Base-by-base conservation (phyloP, 1,140 invertebrate genomes). In the Macrosteles quadrilineatus region DNA sequence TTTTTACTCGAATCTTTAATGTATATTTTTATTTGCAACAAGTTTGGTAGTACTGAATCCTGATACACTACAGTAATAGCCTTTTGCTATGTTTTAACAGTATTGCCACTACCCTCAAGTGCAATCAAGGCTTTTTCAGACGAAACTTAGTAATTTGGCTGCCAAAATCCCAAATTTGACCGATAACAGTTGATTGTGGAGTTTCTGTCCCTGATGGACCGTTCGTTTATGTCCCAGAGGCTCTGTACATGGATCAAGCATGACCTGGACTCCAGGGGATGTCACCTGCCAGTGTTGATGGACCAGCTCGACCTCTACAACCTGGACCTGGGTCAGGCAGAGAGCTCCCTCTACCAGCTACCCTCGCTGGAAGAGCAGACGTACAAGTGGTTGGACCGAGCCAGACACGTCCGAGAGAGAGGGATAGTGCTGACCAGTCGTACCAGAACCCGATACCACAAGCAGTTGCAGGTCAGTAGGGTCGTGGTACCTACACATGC, bases 351-450 rank as follows among this genome's bases (percentile, higher is more conserved):
- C 21, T 59, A 59, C 25, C 55, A 59, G 55, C 9, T 59, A 25
- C 23, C 55, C 9, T 6, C 55, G 55, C 25, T 59, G 55, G 55
- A 59, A 25, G 55, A 14, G 25, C 55, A 59, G 55, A 23, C 55
- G 6, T 59, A 59, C 55, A 59, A 59, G 55, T 59, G 55, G 55
- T 2, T 59, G 21, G 55, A 59, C 21, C 55, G 55, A 59, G 55
- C 55, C 21, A 25, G 55, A 30, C 55, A 59, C 25, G 55, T 59
- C 21, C 2, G 55, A 25, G 55, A 59, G 23, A 2, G 55, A 9
- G 21, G 21, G 21, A 6, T 59, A 1, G 27, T 25, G 55, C 25
- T 59, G 3, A 59, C 14, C 27, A 59, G 55, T n/a, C 55, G 55
- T 29, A 59, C 25, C 25, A 25, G n/a, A 9, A 2, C 2, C 2